Conservation (phyloP, 2,797 vertebrate genomes). For the Eidolon dupreanum region DNA sequence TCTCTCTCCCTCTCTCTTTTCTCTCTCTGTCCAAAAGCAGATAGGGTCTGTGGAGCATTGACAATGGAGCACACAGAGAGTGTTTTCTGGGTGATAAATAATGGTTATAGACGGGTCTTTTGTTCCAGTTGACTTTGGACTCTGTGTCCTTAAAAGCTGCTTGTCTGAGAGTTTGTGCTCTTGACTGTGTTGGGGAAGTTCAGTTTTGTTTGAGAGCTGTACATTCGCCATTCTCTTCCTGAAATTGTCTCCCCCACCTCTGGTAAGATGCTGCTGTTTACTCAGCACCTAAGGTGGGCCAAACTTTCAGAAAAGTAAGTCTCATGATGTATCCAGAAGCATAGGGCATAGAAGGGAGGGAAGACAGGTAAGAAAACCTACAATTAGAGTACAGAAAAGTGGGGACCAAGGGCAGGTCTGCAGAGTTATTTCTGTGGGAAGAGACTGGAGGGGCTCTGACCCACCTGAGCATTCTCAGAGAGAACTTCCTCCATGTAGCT, state of each 20-base stretch:
- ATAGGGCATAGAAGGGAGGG: not conserved
- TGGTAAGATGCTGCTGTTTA: not conserved
- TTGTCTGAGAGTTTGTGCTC: conserved; percentile 44
- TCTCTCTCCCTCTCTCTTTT: conserved; percentile 66
- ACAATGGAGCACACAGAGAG: conserved; percentile 77
- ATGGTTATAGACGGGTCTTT: conserved; percentile 70
- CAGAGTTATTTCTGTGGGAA: not conserved
- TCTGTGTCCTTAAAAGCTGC: conserved; percentile 78
- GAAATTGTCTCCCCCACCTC: not conserved
- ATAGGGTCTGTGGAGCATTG: conserved; percentile 70
- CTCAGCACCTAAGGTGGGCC: not conserved
- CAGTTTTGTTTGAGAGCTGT: not conserved
- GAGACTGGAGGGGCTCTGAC: not conserved
- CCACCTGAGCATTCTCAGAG: not conserved
- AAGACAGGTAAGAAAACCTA: not conserved
- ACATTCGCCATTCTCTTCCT: not conserved
- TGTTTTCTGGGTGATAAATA: conserved; percentile 78
- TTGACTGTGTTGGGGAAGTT: not conserved
- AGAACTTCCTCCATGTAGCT: not conserved
- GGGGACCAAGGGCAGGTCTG: no score
- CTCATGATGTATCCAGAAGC: not conserved
- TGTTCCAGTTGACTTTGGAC: conserved; percentile 77
- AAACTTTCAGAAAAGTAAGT: not conserved
- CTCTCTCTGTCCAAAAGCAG: conserved; percentile 68
- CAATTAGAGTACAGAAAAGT: not conserved